These are phyloP conservation scores for Pseudochromis fuscus DNA, from an alignment of 2,797 vertebrate genomes.

Conservation along the genomic window DNA sequence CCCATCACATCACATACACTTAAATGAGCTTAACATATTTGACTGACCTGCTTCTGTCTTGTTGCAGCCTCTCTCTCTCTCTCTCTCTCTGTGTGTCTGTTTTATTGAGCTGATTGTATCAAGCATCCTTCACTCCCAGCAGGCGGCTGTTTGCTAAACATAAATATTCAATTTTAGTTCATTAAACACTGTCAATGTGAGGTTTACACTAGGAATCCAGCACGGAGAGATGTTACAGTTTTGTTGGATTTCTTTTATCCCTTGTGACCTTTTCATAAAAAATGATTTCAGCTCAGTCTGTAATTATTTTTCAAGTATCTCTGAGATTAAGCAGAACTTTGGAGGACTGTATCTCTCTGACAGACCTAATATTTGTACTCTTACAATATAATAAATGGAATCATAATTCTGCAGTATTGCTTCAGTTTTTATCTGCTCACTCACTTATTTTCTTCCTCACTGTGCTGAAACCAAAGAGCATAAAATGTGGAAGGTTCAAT, in stretches of 20 bases:
- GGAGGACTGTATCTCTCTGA: too few species aligned
- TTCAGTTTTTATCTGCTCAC: not conserved
- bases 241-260: too few species aligned
- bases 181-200: not conserved
- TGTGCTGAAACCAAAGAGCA: not conserved
- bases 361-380: not conserved
- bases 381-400: not conserved
- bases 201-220: not conserved
- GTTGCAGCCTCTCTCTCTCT: not conserved
- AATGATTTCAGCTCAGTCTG: too few species aligned
- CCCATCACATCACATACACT: not conserved
- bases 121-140: too few species aligned
- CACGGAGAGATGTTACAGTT: too few species aligned
- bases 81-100: not conserved
- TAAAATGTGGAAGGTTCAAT: not conserved
- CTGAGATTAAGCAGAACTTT: not conserved
- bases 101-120: too few species aligned
- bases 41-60: not conserved
- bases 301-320: too few species aligned
- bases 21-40: not conserved
- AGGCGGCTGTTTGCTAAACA: slow-evolving; percentile 1
- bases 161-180: not conserved
- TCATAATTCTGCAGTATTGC: slow-evolving; percentile 3
- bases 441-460: not conserved
- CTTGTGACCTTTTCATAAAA: too few species aligned